Conservation (phyloP, 1,140 invertebrate genomes). For the Leucophenga varia region DNA sequence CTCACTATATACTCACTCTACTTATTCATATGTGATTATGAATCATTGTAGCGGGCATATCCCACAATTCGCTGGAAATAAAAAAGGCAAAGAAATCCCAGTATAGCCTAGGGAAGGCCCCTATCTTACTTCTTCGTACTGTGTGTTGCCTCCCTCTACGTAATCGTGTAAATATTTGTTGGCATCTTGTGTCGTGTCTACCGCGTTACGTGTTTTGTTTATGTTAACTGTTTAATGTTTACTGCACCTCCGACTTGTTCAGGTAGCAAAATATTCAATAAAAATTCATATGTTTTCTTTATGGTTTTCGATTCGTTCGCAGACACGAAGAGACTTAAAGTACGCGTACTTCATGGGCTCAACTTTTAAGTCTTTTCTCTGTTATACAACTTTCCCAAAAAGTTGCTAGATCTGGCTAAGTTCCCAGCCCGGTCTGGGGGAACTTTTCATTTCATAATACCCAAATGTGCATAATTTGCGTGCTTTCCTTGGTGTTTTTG, state of each 20-base stretch:
- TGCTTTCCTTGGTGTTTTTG: neutral
- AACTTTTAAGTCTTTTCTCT: neutral
- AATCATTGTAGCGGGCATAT: no score
- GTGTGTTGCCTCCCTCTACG: no score
- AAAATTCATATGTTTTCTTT: conserved; percentile 1
- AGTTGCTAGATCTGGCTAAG: neutral
- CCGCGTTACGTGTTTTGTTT: conserved; percentile 26
- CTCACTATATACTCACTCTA: no score
- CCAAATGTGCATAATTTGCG: no score
- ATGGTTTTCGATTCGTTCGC: conserved; percentile 12
- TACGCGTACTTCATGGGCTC: neutral
- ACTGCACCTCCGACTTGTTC: no score
- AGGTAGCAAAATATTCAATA: conserved; percentile 15
- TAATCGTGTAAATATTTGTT: conserved; percentile 20
- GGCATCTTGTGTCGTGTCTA: conserved; percentile 14
- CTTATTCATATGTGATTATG: no score
- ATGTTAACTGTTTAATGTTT: conserved; percentile 7
- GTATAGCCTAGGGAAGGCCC: no score
- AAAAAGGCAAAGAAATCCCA: no score
- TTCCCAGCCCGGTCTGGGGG: no score
- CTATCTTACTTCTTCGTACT: no score
- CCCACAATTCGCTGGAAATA: no score
- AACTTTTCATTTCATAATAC: no score
- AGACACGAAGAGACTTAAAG: neutral
- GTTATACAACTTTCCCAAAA: conserved; percentile 4